Evolutionary conservation across 2,797 vertebrate genomes (phyloP).

Genomic region (Chloroceryle amazona): DNA sequence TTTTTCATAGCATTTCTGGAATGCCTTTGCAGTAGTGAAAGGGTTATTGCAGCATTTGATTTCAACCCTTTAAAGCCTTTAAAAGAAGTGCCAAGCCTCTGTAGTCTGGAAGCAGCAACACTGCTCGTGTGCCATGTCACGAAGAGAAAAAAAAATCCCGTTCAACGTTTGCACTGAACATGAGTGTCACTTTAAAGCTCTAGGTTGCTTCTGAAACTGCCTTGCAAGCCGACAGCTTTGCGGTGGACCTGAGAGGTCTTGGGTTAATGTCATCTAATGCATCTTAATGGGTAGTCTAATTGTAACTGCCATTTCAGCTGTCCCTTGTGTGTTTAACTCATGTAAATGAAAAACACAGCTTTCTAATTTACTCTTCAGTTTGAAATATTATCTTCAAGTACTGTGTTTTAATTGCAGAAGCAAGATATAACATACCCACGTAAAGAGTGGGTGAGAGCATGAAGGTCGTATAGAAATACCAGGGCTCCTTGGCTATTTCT

Average conservation of each 20-base stretch:
- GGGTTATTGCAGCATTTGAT: slow-evolving; percentile 21
- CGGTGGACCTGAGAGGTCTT: slow-evolving; percentile 65
- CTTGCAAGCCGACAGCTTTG: slow-evolving; percentile 36
- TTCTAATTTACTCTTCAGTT: slow-evolving; percentile 43
- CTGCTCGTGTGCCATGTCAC: neutral
- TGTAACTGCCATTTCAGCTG: slow-evolving; percentile 58
- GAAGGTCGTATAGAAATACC: neutral
- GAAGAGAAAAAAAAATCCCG: neutral
- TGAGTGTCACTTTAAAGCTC: slow-evolving; percentile 45
- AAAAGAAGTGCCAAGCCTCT: slow-evolving; percentile 15
- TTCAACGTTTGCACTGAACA: slow-evolving; percentile 14
- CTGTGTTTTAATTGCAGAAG: slow-evolving; percentile 51
- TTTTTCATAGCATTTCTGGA: slow-evolving; percentile 33
- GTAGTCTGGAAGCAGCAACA: neutral
- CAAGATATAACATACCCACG: slow-evolving; percentile 13
- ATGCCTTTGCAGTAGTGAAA: slow-evolving; percentile 7
- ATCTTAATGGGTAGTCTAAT: slow-evolving; percentile 66
- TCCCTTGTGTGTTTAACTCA: slow-evolving; percentile 58
- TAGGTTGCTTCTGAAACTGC: slow-evolving; percentile 35
- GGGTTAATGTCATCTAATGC: slow-evolving; percentile 78
- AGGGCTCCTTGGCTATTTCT: neutral
- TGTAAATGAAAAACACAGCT: slow-evolving; percentile 59
- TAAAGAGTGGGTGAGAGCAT: neutral
- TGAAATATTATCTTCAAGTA: slow-evolving; percentile 49
- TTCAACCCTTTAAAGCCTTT: slow-evolving; percentile 4